Conservation (phyloP, 2,113 vertebrate genomes). For the Xiphophorus hellerii region DNA sequence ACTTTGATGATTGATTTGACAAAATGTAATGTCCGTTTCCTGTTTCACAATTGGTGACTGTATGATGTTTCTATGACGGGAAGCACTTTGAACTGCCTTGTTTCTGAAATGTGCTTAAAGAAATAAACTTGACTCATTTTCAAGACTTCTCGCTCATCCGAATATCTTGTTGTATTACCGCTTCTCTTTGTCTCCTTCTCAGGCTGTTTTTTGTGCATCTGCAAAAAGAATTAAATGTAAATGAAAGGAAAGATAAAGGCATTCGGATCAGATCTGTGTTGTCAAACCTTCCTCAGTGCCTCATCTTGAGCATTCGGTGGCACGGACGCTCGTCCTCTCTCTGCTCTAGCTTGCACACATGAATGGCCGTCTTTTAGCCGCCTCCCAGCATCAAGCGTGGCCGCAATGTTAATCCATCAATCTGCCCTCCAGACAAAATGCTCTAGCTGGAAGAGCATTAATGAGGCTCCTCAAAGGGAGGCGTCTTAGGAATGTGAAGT, state of each 20-base stretch:
- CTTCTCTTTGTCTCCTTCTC: slow-evolving; percentile 28
- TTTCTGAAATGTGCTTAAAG: too few relatives aligned
- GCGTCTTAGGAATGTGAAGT: slow-evolving; percentile 9
- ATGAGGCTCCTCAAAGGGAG: slow-evolving; percentile 16
- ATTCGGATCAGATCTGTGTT: neutral
- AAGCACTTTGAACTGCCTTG: too few relatives aligned
- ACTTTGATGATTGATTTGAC: too few relatives aligned
- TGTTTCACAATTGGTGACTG: too few relatives aligned
- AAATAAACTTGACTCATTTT: slow-evolving; percentile 5
- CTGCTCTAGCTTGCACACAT: slow-evolving; percentile 44
- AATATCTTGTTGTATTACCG: neutral
- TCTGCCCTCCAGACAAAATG: slow-evolving; percentile 50
- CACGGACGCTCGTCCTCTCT: slow-evolving; percentile 42
- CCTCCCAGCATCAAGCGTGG: slow-evolving; percentile 61
- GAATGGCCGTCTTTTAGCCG: slow-evolving; percentile 69
- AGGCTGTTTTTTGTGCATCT: slow-evolving; percentile 35
- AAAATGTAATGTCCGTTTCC: too few relatives aligned
- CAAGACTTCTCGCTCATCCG: slow-evolving; percentile 14
- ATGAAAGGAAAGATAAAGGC: slow-evolving; percentile 22
- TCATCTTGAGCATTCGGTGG: slow-evolving; percentile 10
- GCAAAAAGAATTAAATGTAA: slow-evolving; percentile 4
- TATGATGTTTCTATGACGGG: too few relatives aligned
- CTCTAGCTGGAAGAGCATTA: slow-evolving; percentile 31
- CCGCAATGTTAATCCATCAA: slow-evolving; percentile 76
- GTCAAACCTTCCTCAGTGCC: neutral